These are phyloP conservation scores for Spheniscus mendiculus DNA, from an alignment of 2,113 vertebrate genomes.

Conservation along the genomic window DNA sequence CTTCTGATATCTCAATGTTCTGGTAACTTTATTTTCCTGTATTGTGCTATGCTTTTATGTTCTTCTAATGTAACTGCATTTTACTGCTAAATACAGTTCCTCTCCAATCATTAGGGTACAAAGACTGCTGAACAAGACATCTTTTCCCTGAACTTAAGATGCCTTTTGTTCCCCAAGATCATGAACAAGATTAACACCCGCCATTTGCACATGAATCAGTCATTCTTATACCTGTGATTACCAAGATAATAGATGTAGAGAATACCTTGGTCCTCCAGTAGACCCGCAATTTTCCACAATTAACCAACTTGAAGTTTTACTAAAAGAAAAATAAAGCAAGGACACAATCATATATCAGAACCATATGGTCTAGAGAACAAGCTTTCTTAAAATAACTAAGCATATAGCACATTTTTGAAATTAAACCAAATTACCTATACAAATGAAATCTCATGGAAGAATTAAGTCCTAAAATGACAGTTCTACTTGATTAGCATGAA, in stretches of 20 bases:
- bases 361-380: neutral
- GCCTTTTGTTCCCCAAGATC: neutral
- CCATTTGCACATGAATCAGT: neutral
- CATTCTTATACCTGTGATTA: neutral
- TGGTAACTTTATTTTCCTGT: neutral
- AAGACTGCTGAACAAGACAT: neutral
- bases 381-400: neutral
- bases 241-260: neutral
- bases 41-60: neutral
- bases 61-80: neutral
- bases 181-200: neutral
- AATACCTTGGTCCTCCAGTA: neutral
- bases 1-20: neutral
- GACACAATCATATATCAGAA: neutral
- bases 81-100: neutral
- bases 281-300: neutral
- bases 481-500: neutral
- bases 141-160: neutral
- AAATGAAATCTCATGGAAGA: neutral
- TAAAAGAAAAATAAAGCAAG: neutral
- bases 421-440: neutral
- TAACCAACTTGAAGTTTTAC: neutral
- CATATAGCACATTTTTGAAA: neutral
- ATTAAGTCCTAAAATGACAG: neutral
- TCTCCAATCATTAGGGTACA: neutral